Evolutionary conservation across 2,113 vertebrate species (phyloP), one percentile per base, ranked within the genome.

Genomic region (Gobiocypris rarus): DNA sequence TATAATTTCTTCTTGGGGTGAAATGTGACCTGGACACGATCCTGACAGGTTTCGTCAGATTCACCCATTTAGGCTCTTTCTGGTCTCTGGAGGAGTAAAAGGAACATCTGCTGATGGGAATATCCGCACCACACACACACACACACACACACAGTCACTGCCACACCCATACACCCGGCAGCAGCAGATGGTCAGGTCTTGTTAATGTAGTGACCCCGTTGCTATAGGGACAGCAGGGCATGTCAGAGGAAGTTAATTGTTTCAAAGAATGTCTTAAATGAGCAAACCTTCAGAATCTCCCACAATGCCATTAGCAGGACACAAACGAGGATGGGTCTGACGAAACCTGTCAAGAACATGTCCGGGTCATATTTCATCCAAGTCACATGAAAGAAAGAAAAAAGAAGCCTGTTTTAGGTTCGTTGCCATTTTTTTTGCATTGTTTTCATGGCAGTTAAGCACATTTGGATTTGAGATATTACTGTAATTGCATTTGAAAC

Each of bases 121-220:
- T 69, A 67, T 3, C 22, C 3, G 34, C 10, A 28, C 5, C 61
- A 79, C 77, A 82, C 83, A 84, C 70, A 84, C 82, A 77, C 63
- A 58, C 58, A 75, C 15, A 41, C 31, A 50, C 61, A 56, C 41
- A 86, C 45, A 81, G 45, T 69, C 75, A 75, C 15, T 61, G 38
- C 67, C 83, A 84, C 83, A 82, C 82, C 76, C 85, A 17, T 28
- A 19, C 69, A 85, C 79, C 83, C 58, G 52, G 58, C 80, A 67
- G 59, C 76, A 88, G 86, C 88, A 89, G 88, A 89, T 89, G 86
- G 88, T 76, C 79, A 52, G 73, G 76, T 81, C 61, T 75, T 61
- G n/a, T 75, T 75, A 45, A 77, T 75, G 17, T 54, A 84, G 61
- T 87, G 83, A 87, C 87, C 89, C 78, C 61, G 87, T 88, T 87